These are phyloP conservation scores for Eulemur mongoz DNA, from an alignment of 2,797 vertebrate species.

Conservation along the genomic window DNA sequence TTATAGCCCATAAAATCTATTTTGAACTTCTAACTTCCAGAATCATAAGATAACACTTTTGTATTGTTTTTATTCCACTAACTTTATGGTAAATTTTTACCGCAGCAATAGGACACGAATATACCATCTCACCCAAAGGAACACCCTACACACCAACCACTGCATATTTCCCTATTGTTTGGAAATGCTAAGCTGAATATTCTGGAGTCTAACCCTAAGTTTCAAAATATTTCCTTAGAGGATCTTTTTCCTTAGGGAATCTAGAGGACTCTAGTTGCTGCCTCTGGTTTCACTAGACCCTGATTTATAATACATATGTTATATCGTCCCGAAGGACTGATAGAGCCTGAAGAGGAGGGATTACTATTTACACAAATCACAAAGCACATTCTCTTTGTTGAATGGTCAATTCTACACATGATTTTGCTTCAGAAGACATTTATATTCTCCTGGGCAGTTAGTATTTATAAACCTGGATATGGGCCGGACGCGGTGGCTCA, in stretches of 20 bases:
- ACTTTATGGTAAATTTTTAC: neutral
- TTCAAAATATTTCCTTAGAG: neutral
- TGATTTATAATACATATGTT: neutral
- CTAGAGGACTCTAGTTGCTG: neutral
- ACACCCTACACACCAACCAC: neutral
- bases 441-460: neutral
- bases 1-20: neutral
- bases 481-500: too few species aligned
- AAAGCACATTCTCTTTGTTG: neutral
- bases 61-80: neutral
- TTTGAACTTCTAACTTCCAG: neutral
- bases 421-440: neutral
- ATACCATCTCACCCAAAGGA: neutral
- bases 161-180: neutral
- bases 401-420: neutral
- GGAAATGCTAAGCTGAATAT: neutral
- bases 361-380: neutral
- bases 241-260: neutral
- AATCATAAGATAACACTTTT: neutral
- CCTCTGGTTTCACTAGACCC: neutral
- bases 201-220: neutral
- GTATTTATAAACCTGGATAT: neutral
- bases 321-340: neutral
- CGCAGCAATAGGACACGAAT: neutral
- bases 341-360: neutral